Evolutionary conservation across 2,113 vertebrate genomes (phyloP), one percentile per base, ranked within the genome.

Genomic region (Myrmecobius fasciatus): DNA sequence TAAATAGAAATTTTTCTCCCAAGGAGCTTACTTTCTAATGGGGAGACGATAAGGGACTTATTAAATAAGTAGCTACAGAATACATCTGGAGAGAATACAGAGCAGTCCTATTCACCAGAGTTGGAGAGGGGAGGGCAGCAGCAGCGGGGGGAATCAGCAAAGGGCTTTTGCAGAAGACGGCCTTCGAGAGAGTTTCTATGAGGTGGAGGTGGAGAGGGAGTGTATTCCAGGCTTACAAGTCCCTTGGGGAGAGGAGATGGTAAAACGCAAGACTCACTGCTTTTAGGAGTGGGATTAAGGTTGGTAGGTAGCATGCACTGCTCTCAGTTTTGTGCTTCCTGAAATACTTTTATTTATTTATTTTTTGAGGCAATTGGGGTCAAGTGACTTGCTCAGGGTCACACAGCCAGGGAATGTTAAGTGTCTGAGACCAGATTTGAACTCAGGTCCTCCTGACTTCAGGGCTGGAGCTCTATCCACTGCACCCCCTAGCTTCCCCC

Each of bases 311-410:
- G 31, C 31, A 36, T 36, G 51, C 36, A 92, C 92, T 48, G 25
- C 51, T 53, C 26, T 93, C 54, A 48, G 24, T 88, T 48, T 28
- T 89, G 51, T 88, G 20, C 28, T 92, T 95, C 93, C 93, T 91
- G 92, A 91, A 53, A n/a, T n/a, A n/a, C n/a, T n/a, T n/a, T n/a
- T n/a, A n/a, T n/a, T n/a, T n/a, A n/a, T n/a, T n/a, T n/a, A n/a
- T n/a, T n/a, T n/a, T n/a, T n/a, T n/a, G n/a, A n/a, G n/a, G n/a
- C n/a, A n/a, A n/a, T n/a, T n/a, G n/a, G n/a, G n/a, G n/a, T n/a
- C n/a, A n/a, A n/a, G n/a, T n/a, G n/a, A n/a, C n/a, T n/a, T n/a
- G n/a, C n/a, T n/a, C n/a, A n/a, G n/a, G n/a, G n/a, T n/a, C n/a
- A n/a, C n/a, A n/a, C n/a, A n/a, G n/a, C n/a, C n/a, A n/a, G n/a